Evolutionary conservation across 1,140 invertebrate genomes (phyloP), one percentile per base, ranked within the genome.

Genomic region (Zaprionus africanus): DNA sequence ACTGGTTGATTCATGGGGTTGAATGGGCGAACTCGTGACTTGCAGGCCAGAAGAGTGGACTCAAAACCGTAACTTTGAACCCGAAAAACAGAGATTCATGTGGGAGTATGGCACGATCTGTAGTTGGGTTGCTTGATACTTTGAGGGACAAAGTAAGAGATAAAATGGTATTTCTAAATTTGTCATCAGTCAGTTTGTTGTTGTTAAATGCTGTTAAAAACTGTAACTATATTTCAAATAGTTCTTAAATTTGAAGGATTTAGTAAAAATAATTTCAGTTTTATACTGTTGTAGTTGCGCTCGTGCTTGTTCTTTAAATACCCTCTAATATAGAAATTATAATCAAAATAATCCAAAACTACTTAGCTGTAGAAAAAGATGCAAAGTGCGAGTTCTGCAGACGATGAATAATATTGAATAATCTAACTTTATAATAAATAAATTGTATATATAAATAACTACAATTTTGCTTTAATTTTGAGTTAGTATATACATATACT

Each of bases 31-130:
- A 60, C 34, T 41, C 31, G 31, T 34, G 17, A 24, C 26, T 63
- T 46, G 19, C 56, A 13, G 62, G 26, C 22, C 51, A 24, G 13
- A 38, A 57, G 17, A 34, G 22, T 57, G 51, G 36, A 46, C 24
- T 22, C 26, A 59, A 57, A 24, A 34, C 59, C 59, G 69, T 70
- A 75, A 70, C 66, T 75, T 75, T 75, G 66, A 63, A 36, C 66
- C 24, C 22, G 15, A 63, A 75, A 41, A 75, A 43, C 31, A 49
- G n/a, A 22, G 17, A 41, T 64, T 4, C 17, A 34, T 38, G 24
- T 43, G 56, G 43, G 34, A 59, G 58, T 36, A 61, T 26, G 46
- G 19, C 62, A 41, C 13, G 31, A 41, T 46, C 49, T 34, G 6
- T 9, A 11, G 19, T 38, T 49, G 51, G 53, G 58, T 31, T 58